A percentile compares a stretch with the other conserved stretches of the same genome.
Evolutionary conservation across 2,113 vertebrate species (phyloP).

Genomic region (Chlorodrepanis virens): DNA sequence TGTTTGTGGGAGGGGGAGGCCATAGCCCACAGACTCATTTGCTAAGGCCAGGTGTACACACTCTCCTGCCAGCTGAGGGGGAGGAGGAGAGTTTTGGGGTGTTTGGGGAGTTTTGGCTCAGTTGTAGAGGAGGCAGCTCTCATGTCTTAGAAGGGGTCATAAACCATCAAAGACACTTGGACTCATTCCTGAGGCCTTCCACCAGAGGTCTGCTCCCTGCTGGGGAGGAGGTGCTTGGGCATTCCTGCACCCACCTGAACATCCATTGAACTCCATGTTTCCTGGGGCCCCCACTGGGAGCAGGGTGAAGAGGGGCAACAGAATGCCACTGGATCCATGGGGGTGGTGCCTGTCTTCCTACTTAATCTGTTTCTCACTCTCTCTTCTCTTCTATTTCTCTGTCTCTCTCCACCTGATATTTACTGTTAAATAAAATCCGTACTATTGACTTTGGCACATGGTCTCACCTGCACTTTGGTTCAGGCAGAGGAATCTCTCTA

Average conservation of each 20-base stretch:
- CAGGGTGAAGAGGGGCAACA: not conserved
- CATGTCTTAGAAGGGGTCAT: not conserved
- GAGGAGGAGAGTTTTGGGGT: not conserved
- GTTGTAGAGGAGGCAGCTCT: not conserved
- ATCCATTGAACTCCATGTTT: not conserved
- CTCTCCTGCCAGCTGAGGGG: not conserved
- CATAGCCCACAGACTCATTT: not conserved
- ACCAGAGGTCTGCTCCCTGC: not conserved
- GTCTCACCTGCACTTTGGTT: not conserved
- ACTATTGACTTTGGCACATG: not conserved
- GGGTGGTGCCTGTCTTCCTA: not conserved
- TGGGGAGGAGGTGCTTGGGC: not conserved
- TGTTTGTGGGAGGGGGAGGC: accelerated
- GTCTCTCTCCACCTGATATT: not conserved
- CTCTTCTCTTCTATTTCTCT: not conserved
- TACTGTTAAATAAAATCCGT: not conserved
- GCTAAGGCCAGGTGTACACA: not conserved
- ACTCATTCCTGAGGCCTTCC: not conserved
- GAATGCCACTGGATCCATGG: not conserved
- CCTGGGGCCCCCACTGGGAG: too few relatives aligned
- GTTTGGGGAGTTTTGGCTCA: not conserved
- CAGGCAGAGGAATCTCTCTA: not conserved
- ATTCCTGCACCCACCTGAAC: not conserved
- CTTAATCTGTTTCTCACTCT: not conserved
- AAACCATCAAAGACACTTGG: not conserved